Evolutionary conservation across 2,797 vertebrate species (phyloP).

Genomic region (Anas capensis): DNA sequence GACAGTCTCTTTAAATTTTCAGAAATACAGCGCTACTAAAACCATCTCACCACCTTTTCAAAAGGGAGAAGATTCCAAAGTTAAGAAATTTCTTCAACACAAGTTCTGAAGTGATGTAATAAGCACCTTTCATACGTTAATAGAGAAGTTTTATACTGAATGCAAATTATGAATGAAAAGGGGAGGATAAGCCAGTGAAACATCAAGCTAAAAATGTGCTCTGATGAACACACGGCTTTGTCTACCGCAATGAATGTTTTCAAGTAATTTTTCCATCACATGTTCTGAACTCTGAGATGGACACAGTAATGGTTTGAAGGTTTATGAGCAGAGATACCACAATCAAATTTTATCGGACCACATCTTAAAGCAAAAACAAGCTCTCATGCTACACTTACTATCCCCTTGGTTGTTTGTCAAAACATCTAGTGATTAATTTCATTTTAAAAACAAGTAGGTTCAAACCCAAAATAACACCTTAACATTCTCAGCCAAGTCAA

Average conservation of each 20-base stretch:
- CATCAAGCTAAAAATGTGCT: background rate
- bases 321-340: background rate
- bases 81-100: background rate
- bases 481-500: background rate
- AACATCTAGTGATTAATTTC: constrained; percentile 31
- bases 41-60: background rate
- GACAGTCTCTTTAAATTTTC: background rate
- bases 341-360: background rate
- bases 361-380: background rate
- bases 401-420: background rate
- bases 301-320: constrained; percentile 1
- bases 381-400: background rate
- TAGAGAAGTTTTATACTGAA: background rate
- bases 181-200: background rate
- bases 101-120: background rate
- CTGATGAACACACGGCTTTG: background rate
- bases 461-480: constrained; percentile 20
- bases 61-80: background rate
- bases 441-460: constrained; percentile 12
- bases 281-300: background rate
- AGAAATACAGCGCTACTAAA: background rate
- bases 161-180: background rate
- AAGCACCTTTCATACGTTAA: background rate
- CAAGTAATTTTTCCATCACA: background rate
- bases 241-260: background rate